Conservation (phyloP, 2,113 vertebrate species). For the Austrofundulus limnaeus region DNA sequence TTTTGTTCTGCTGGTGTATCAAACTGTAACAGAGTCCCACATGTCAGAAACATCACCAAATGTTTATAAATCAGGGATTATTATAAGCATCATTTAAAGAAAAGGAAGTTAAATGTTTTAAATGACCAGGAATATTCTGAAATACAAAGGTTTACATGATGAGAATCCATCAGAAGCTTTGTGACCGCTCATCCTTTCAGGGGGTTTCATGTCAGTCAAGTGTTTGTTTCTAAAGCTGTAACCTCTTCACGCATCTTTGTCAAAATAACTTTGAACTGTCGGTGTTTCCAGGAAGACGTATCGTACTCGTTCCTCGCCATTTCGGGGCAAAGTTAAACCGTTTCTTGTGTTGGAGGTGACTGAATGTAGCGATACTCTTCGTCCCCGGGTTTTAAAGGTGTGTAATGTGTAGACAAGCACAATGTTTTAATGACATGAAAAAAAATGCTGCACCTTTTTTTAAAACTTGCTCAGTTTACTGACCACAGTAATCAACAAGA, state of each 20-base stretch:
- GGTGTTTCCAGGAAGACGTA: constrained; percentile 40
- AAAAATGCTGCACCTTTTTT: constrained; percentile 57
- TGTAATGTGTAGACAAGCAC: constrained; percentile 60
- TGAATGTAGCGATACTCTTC: constrained; percentile 70
- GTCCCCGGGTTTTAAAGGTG: constrained; percentile 30
- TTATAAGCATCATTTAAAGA: too few species aligned
- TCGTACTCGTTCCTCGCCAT: constrained; percentile 18
- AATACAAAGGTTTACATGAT: not conserved
- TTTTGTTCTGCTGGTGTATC: not conserved
- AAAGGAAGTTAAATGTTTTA: not conserved
- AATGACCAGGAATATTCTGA: constrained; percentile 5
- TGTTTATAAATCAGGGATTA: constrained; percentile 43
- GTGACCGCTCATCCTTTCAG: constrained; percentile 13
- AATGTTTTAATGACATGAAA: constrained; percentile 43
- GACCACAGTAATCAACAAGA: constrained; percentile 8
- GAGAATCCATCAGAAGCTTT: too few species aligned
- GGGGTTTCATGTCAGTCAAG: not conserved
- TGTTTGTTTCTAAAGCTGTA: constrained; percentile 66
- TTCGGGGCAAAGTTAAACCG: constrained; percentile 38
- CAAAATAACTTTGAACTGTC: constrained; percentile 47
- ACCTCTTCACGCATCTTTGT: constrained; percentile 56
- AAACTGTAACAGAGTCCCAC: not conserved
- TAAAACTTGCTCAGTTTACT: constrained; percentile 34
- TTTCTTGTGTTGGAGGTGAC: constrained; percentile 55
- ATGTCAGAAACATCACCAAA: not conserved